Conservation (phyloP, 2,113 vertebrate genomes). For the Cheilinus undulatus region DNA sequence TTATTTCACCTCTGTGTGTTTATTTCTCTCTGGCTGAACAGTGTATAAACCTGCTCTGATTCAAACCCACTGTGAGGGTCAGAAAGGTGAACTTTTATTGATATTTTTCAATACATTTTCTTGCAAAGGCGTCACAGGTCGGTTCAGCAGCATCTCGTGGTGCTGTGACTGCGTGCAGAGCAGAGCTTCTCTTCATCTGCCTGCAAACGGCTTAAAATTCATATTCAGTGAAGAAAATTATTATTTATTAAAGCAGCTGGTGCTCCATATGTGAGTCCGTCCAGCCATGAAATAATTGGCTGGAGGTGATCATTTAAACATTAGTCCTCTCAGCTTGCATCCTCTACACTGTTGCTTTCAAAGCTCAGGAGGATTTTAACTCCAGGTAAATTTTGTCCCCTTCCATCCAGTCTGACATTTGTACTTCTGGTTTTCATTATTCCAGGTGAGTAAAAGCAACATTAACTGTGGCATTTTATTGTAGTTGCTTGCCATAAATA, state of each 20-base stretch:
- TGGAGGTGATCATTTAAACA: not conserved
- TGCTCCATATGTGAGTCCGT: conserved; percentile 46
- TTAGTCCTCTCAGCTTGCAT: not conserved
- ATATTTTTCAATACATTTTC: too few species aligned
- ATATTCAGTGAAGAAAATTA: conserved; percentile 29
- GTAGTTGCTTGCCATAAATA: too few species aligned
- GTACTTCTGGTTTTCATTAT: too few species aligned
- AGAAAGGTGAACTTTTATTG: not conserved
- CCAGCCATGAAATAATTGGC: conserved; percentile 18
- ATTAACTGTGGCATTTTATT: too few species aligned
- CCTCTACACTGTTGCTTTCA: not conserved
- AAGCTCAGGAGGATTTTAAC: not conserved
- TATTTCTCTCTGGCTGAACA: not conserved
- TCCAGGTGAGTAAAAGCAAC: too few species aligned
- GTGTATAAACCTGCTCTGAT: not conserved
- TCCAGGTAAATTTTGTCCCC: too few species aligned
- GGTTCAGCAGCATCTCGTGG: not conserved
- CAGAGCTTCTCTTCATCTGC: not conserved
- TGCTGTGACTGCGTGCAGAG: not conserved
- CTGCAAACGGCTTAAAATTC: conserved; percentile 29
- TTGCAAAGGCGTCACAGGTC: too few species aligned
- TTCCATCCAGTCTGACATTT: too few species aligned
- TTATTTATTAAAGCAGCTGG: conserved; percentile 58
- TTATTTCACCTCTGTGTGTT: not conserved
- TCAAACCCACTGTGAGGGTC: not conserved